Percentiles rank a stretch among this genome's conserved stretches.
Evolutionary conservation across 2,113 vertebrate species (phyloP).

Genomic region (Chloroceryle aenea): DNA sequence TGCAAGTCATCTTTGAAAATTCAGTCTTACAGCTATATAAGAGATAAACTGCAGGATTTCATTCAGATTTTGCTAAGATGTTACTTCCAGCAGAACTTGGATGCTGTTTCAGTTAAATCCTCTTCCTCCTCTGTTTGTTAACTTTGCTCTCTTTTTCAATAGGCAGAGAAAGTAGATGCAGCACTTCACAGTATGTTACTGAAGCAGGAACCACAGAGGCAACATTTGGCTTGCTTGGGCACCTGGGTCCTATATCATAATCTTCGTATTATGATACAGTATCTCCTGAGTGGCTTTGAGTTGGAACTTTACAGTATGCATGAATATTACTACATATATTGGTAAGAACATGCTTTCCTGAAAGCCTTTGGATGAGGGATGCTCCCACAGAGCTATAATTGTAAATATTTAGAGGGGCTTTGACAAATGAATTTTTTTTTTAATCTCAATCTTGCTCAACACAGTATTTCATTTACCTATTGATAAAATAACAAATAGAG

Average conservation of each 20-base stretch:
- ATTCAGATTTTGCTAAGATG: background rate
- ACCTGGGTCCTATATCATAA: constrained; percentile 99
- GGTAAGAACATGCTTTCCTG: constrained; percentile 77
- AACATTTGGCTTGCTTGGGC: constrained; percentile 95
- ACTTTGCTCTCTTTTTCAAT: background rate
- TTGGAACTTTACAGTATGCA: constrained; percentile 99
- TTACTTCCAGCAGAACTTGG: background rate
- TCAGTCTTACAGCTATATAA: background rate
- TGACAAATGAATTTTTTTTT: background rate
- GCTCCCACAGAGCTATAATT: background rate
- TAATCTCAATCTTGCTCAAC: background rate
- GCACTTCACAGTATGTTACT: constrained; percentile 94
- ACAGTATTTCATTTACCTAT: background rate
- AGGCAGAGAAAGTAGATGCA: constrained; percentile 98
- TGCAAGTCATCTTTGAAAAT: background rate
- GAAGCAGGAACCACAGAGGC: constrained; percentile 96
- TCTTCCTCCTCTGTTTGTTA: background rate
- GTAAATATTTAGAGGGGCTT: background rate
- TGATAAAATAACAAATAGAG: background rate
- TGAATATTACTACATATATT: constrained; percentile 99
- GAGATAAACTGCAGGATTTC: background rate
- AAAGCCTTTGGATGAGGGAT: background rate
- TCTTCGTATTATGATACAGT: constrained; percentile 98
- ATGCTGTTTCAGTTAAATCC: background rate
- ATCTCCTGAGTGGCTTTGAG: constrained; percentile 97